phyloP scores from a whole-genome alignment of 2,113 vertebrate species.

The Neopipo cinnamomea region DNA sequence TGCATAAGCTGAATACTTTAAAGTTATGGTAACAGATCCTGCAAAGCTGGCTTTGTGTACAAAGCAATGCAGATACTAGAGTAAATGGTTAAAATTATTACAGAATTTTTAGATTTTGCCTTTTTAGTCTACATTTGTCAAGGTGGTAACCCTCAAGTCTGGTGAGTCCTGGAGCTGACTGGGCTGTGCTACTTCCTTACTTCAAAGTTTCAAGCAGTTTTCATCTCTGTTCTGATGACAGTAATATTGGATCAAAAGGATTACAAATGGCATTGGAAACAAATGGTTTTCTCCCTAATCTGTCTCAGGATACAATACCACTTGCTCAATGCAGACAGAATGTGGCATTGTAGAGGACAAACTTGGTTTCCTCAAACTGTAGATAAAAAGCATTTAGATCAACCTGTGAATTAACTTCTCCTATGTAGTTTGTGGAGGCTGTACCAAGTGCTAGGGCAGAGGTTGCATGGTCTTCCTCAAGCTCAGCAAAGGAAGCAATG shows the following conservation, averaged over 20 bases:
- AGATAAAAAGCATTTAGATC: neutral
- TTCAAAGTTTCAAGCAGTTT: neutral
- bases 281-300: neutral
- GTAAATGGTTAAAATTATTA: neutral
- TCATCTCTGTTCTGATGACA: neutral
- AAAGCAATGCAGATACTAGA: neutral
- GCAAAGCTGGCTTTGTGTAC: neutral
- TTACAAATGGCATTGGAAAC: neutral
- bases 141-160: neutral
- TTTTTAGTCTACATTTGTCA: neutral
- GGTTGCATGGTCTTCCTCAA: neutral
- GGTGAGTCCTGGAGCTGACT: neutral
- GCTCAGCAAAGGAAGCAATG: neutral
- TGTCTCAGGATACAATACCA: neutral
- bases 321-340: neutral
- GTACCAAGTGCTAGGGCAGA: neutral
- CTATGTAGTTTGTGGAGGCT: neutral
- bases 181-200: neutral
- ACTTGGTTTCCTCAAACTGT: neutral
- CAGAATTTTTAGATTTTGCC: neutral
- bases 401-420: neutral
- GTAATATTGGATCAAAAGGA: neutral
- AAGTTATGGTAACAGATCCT: neutral
- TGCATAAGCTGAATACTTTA: neutral
- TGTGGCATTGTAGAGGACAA: neutral